Percentiles rank a stretch among this genome's conserved stretches.
Conservation (phyloP, 92 coral and sea anemone genomes). For the Siderastrea siderea region DNA sequence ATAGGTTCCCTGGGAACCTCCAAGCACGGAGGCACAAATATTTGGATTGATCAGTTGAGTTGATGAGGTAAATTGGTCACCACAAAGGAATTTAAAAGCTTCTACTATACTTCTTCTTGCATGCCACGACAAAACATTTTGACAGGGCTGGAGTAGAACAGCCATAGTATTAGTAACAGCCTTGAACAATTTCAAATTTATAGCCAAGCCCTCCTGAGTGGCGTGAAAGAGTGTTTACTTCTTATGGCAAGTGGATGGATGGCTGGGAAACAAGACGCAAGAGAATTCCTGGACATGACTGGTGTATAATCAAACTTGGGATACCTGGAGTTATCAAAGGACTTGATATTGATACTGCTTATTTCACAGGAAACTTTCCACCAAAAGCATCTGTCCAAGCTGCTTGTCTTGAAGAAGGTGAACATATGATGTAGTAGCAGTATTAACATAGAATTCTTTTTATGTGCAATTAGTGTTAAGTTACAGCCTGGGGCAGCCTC, state of each 20-base stretch:
- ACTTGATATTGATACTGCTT: constrained; percentile 81
- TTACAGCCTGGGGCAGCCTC: no score
- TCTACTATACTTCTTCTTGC: no score
- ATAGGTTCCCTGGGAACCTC: no score
- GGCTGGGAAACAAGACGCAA: constrained; percentile 95
- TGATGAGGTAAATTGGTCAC: no score
- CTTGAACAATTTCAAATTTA: background rate
- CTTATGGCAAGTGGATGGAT: constrained; percentile 96
- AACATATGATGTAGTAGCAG: background rate
- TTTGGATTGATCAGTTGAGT: no score
- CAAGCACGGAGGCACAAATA: no score
- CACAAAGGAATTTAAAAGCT: no score
- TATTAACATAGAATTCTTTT: no score
- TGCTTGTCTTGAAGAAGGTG: constrained; percentile 74
- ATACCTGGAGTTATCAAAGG: constrained; percentile 88
- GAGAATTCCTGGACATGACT: constrained; percentile 86
- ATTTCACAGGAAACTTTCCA: constrained; percentile 91
- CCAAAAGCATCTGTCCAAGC: constrained; percentile 87
- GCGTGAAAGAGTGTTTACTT: constrained; percentile 85
- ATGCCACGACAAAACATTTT: no score
- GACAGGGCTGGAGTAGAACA: no score
- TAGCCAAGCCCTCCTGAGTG: constrained; percentile 81
- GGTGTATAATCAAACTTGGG: constrained; percentile 89
- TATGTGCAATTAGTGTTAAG: no score
- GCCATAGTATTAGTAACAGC: background rate